Conservation (phyloP, 2,797 vertebrate species). For the Mallotus villosus region DNA sequence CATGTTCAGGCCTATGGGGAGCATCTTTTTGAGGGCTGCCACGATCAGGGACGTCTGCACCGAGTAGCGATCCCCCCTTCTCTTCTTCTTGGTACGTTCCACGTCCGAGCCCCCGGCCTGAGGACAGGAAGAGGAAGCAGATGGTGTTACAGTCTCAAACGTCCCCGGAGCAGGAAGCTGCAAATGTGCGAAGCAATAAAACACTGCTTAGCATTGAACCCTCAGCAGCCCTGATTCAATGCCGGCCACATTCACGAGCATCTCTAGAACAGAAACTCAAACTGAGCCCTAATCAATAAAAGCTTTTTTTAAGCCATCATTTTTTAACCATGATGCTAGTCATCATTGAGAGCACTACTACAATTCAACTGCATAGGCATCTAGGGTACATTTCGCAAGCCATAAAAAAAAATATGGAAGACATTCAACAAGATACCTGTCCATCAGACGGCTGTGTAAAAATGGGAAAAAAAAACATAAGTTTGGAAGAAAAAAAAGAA, state of each 20-base stretch:
- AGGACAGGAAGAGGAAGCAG: slow-evolving; percentile 31
- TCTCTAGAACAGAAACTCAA: not conserved
- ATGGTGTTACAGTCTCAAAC: slow-evolving; percentile 46
- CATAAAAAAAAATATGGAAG: slow-evolving; percentile 10
- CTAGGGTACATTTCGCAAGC: slow-evolving; percentile 1
- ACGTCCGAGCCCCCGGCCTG: slow-evolving; percentile 90
- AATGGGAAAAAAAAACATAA: slow-evolving; percentile 13
- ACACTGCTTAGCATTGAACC: slow-evolving; percentile 36
- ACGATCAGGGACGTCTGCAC: slow-evolving; percentile 94
- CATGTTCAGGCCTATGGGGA: slow-evolving; percentile 97
- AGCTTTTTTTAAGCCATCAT: slow-evolving; percentile 2
- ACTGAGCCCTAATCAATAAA: slow-evolving; percentile 21
- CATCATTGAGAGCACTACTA: slow-evolving; percentile 22
- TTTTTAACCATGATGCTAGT: not conserved
- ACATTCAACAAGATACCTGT: slow-evolving; percentile 25
- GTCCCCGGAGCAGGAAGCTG: not conserved
- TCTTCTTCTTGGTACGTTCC: slow-evolving; percentile 92
- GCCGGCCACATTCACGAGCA: slow-evolving; percentile 24
- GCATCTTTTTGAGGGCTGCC: slow-evolving; percentile 95
- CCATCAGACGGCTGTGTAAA: slow-evolving; percentile 20
- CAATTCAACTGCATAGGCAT: slow-evolving; percentile 19
- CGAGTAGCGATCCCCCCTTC: slow-evolving; percentile 90
- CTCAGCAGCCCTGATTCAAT: slow-evolving; percentile 31
- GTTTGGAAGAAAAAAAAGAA: not conserved
- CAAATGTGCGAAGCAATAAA: not conserved